Base-by-base conservation (phyloP, 2,113 vertebrate species). In the Sturnira hondurensis region DNA sequence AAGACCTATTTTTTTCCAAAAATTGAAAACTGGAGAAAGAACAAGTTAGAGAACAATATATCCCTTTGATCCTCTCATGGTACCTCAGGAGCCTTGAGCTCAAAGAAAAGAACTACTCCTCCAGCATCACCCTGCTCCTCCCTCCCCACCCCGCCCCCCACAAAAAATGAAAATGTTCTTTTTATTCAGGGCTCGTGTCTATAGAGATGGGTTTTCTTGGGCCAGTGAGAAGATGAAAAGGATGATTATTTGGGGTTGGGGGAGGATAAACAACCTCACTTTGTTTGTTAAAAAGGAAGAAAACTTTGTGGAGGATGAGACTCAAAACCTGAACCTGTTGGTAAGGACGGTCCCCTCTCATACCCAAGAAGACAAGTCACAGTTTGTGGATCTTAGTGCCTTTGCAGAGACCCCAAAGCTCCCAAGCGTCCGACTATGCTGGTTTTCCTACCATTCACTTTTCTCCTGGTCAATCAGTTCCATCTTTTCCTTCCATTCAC, bases 1-100 rank as follows among this genome's bases (percentile, higher is more conserved):
- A 36, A n/a, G 6, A 11, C 11, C n/a, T 45, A 47, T 50, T 89
- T 91, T 97, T 83, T 58, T 74, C 68, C n/a, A 92, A 19, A 83
- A 47, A 78, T 36, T 92, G 12, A 84, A 95, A 92, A 88, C 36
- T 83, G 70, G 83, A 83, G 47, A 80, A 92, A 74, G 74, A 82
- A 47, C 77, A 95, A 95, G 43, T 91, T 81, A 81, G 68, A 85
- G 54, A 77, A 71, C 50, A 78, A 83, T 50, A n/a, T 31, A 93
- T 90, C 95, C 31, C 71, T 83, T 68, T 88, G 28, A 81, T 76
- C 20, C 54, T 94, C 41, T 81, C 28, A 65, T 76, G 36, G 28
- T 92, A 84, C 43, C 15, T 54, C 52, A 41, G 52, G 28, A 67
- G 16, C 70, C 31, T 86, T 50, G 28, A 86, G 31, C 41, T 95